Evolutionary conservation across 1,140 invertebrate genomes (phyloP), one percentile per base, ranked within the genome.

Genomic region (Drepana arcuata): DNA sequence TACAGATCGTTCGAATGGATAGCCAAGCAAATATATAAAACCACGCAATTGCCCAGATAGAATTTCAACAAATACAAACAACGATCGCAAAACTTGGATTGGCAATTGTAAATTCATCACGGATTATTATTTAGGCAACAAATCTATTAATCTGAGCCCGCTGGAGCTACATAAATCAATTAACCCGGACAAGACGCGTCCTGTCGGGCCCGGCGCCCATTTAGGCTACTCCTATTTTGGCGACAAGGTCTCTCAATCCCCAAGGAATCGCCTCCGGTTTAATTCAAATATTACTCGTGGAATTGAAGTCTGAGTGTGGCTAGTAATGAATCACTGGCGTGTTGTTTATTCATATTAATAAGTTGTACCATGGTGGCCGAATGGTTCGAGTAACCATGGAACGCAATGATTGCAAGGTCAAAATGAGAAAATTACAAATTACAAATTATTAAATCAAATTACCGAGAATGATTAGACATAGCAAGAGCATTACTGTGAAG

Each of bases 231-330:
- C 53, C 66, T 64, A 74, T 74, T 74, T 65, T 41, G 64, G 55
- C 48, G 61, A 70, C 65, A 68, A 42, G 52, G 50, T 39, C 37
- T 61, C 62, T 51, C 48, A 49, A 53, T 48, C 52, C 43, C 48
- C 39, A 34, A 44, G 42, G 48, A 64, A 57, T 72, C 64, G 60
- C 60, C 66, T 65, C 55, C 52, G 52, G 59, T 62, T 70, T 68
- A 67, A 72, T 72, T 72, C 68, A 63, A 70, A 73, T 75, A 75
- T 72, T 69, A 69, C 66, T 70, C 71, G 67, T 65, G 66, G 66
- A 62, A 75, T 66, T 68, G 66, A 59, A 59, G 57, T 39, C 45
- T 47, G 9, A 39, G 41, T 50, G 27, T 48, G 57, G 63, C 53
- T 38, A 48, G 18, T 4, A 21, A 21, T 21, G n/a, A n/a, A n/a